Evolutionary conservation across 2,113 vertebrate species (phyloP).

Genomic region (Xyliphius kryptos): DNA sequence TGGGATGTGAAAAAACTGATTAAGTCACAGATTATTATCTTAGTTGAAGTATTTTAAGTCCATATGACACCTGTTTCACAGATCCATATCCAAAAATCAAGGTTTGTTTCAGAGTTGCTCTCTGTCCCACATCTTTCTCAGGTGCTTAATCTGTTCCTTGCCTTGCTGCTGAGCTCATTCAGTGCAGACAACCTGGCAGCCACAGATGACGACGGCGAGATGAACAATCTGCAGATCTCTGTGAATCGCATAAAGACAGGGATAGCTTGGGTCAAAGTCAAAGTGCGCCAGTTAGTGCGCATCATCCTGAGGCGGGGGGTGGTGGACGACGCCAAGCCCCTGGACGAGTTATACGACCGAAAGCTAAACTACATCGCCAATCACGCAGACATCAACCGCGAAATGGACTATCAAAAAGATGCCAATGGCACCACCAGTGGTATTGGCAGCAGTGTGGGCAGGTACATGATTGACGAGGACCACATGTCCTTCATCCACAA

Average conservation of each 20-base stretch:
- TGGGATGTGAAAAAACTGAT: no score
- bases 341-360: constrained; percentile 78
- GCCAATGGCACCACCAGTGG: constrained; percentile 82
- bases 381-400: constrained; percentile 79
- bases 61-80: no score
- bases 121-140: constrained; percentile 79
- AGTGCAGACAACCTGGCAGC: constrained; percentile 83
- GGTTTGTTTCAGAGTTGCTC: constrained; percentile 79
- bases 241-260: constrained; percentile 81
- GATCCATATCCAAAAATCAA: neutral
- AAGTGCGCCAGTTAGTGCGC: constrained; percentile 68
- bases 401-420: constrained; percentile 77
- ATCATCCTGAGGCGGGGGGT: constrained; percentile 75
- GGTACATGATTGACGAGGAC: no score
- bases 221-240: constrained; percentile 86
- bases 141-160: no score
- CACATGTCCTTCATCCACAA: no score
- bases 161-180: no score
- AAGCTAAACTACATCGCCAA: constrained; percentile 81
- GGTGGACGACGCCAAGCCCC: constrained; percentile 73
- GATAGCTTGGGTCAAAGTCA: constrained; percentile 73
- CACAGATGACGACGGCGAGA: constrained; percentile 78
- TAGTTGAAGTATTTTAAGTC: no score
- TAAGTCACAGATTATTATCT: no score
- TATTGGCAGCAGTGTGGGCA: no score